Evolutionary conservation across 2,797 vertebrate genomes (phyloP), one percentile per base, ranked within the genome.

Genomic region (Octomys mimax): DNA sequence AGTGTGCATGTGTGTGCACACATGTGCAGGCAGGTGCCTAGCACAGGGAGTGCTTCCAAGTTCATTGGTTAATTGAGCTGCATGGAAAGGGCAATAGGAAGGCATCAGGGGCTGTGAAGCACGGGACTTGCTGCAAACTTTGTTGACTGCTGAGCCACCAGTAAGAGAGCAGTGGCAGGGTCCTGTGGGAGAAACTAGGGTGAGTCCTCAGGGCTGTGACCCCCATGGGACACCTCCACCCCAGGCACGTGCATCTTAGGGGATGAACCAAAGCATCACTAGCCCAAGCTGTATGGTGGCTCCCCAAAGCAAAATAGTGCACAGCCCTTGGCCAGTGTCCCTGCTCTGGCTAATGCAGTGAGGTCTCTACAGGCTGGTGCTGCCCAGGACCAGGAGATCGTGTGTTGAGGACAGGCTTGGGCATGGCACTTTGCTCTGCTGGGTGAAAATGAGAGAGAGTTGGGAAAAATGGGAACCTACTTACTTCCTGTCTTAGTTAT

Each of bases 301-400:
- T 13, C 64, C 24, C 59, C 22, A 62, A 19, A 54, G 36, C 39
- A 33, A 14, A 21, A 13, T 11, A 1, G 6, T 1, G 18, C 33
- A 14, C 24, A 8, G 83, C 24, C 49, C 21, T 66, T 3, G 1
- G 78, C 54, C 54, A 57, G 54, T 16, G 54, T 57, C 54, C 54
- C 54, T 57, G 54, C 54, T 6, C 46, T 6, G 82, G 54, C 42
- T 12, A 12, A 86, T 11, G 13, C 33, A 0, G 11, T 1, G 28
- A 61, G 26, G 4, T 0, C 19, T 39, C 2, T 26, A 10, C 31
- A 13, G 49, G 5, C 10, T 0, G 0, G 54, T 18, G 16, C 18
- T 5, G 18, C 18, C 75, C 36, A 2, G 1, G 0, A 6, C 1
- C 3, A 8, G 36, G 64, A 0, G 33, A 10, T 12, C 2, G 0